phyloP scores from a whole-genome alignment of 2,797 vertebrate species.

The Graptemys geographica region DNA sequence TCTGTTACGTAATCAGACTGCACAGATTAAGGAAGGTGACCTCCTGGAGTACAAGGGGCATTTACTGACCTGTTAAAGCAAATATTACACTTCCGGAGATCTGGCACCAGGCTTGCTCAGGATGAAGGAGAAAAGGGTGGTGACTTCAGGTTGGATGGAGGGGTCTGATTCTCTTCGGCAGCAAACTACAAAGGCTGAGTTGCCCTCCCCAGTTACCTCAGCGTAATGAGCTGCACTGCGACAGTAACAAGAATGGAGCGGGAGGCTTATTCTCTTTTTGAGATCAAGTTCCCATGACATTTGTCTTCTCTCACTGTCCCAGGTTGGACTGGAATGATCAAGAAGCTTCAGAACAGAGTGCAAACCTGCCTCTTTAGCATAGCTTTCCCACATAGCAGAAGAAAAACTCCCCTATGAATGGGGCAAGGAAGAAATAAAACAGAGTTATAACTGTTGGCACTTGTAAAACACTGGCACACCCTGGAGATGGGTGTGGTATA shows the following conservation, averaged over 20 bases:
- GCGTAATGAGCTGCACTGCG: background rate
- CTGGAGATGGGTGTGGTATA: background rate
- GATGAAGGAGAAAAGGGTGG: background rate
- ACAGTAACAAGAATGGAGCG: background rate
- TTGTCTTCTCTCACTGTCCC: background rate
- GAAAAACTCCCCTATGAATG: background rate
- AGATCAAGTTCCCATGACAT: background rate
- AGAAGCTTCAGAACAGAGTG: background rate
- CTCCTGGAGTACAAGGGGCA: constrained; percentile 47
- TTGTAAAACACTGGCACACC: background rate
- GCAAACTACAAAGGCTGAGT: background rate
- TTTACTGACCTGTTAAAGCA: constrained; percentile 50
- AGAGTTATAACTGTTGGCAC: background rate
- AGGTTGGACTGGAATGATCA: background rate
- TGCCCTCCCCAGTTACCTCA: background rate
- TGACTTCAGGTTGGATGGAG: background rate
- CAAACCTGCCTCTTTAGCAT: background rate
- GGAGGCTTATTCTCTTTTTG: background rate
- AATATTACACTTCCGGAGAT: constrained; percentile 42
- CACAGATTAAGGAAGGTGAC: constrained; percentile 71
- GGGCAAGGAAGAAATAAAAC: background rate
- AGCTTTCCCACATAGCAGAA: background rate
- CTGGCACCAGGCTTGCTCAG: background rate
- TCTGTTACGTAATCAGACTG: constrained; percentile 66
- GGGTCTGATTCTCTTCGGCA: background rate